A percentile compares a stretch with the other conserved stretches of the same genome.
phyloP scores from a whole-genome alignment of 2,888 invertebrate species.

The Diabrotica balteata region DNA sequence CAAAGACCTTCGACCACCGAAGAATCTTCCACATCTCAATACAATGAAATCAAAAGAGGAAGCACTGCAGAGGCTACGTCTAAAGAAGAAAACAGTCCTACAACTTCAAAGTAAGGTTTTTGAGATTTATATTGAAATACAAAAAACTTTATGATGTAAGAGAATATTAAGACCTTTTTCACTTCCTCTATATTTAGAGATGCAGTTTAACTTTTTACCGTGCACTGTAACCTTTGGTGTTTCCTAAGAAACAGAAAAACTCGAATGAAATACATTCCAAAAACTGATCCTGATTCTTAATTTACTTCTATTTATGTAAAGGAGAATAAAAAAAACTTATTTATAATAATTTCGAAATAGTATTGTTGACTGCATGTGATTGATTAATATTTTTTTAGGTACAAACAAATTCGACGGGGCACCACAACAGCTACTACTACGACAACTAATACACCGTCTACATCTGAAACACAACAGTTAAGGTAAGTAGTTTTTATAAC shows the following conservation, averaged over 20 bases:
- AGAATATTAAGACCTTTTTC: no score
- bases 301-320: not conserved
- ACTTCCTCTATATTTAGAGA: no score
- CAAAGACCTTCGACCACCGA: slow-evolving; percentile 64
- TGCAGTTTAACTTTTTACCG: no score
- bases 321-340: no score
- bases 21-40: slow-evolving; percentile 46
- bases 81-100: slow-evolving; percentile 26
- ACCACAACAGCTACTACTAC: slow-evolving; percentile 33
- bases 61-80: slow-evolving; percentile 34
- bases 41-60: slow-evolving; percentile 42
- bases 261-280: not conserved
- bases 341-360: no score
- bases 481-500: slow-evolving; percentile 6
- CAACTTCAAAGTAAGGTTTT: slow-evolving; percentile 26
- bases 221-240: no score
- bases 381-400: slow-evolving; percentile 31
- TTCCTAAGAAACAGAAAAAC: not conserved
- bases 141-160: no score
- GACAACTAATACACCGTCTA: slow-evolving; percentile 2
- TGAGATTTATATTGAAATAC: no score
- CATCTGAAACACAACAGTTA: slow-evolving; percentile 13
- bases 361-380: not conserved
- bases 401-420: slow-evolving; percentile 42
- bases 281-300: not conserved